Evolutionary conservation across 2,888 invertebrate species (phyloP).

Genomic region (Megaustenia siamemsis): DNA sequence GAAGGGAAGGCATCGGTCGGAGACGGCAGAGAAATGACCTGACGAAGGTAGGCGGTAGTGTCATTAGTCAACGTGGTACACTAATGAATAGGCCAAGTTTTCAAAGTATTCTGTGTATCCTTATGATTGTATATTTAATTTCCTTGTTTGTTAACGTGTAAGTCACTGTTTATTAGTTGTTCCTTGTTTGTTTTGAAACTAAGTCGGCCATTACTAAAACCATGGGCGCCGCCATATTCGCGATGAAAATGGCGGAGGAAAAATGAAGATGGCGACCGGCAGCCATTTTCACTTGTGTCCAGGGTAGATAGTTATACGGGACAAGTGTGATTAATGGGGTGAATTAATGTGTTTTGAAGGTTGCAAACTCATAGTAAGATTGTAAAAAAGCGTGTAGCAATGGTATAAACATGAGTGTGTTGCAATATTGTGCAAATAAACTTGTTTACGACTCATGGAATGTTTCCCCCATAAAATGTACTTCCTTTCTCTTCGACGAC

Average conservation of each 20-base stretch:
- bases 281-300: conserved; percentile 76
- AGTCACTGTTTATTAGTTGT: conserved; percentile 38
- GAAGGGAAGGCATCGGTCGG: too few relatives aligned
- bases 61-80: neutral
- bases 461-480: too few relatives aligned
- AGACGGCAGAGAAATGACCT: too few relatives aligned
- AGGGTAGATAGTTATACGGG: too few relatives aligned
- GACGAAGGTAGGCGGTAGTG: too few relatives aligned
- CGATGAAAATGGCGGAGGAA: conserved; percentile 82
- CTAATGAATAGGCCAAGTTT: neutral
- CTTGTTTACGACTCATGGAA: too few relatives aligned
- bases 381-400: neutral
- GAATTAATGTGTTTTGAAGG: neutral
- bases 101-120: neutral
- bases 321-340: too few relatives aligned
- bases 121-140: neutral
- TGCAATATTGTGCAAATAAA: neutral
- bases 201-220: conserved; percentile 82
- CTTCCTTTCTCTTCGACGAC: too few relatives aligned
- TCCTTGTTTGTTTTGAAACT: conserved; percentile 77
- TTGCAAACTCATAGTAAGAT: neutral
- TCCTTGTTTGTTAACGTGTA: neutral
- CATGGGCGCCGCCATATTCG: conserved; percentile 85
- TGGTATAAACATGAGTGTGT: neutral
- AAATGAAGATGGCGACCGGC: conserved; percentile 81